Base-by-base conservation (phyloP, 2,888 invertebrate genomes). In the Lycaena phlaeas region DNA sequence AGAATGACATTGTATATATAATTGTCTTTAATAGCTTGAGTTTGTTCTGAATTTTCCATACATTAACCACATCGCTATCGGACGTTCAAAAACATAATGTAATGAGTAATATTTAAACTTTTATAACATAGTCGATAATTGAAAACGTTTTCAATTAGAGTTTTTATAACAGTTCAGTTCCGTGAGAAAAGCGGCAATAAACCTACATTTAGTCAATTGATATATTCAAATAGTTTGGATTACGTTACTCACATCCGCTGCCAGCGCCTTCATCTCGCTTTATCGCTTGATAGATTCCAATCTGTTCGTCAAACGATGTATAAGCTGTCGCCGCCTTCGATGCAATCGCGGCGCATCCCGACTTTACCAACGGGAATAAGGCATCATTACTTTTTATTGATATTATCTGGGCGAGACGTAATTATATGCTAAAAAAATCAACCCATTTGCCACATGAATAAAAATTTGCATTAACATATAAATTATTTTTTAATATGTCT, bases 101-200 rank as follows among this genome's bases (percentile, higher is more conserved):
- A 25, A n/a, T 7, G 14, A 3, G 12, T 7, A n/a, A n/a, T 26
- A 17, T 27, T 15, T 15, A 15, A 11, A 14, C 10, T 25, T 14
- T n/a, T 17, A 14, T 37, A 27, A 11, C 15, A 22, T 14, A 25
- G 25, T 25, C 15, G 26, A 39, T 25, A 18, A 36, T 14, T 14
- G 12, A 10, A 11, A 30, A 26, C 25, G 26, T 31, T 6, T 40
- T 40, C 72, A 74, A 79, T 78, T 75, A 72, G 73, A 57, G 68
- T 75, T 72, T 76, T 66, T 72, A 73, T 77, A 79, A 77, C 74
- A 69, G 73, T 76, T 79, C 73, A 75, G 79, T 81, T 81, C 79
- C 84, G 82, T 84, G 82, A 81, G 84, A 84, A 82, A 82, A 78
- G 71, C 66, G 71, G 79, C 71, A 79, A 82, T 82, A 84, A 84